Conservation (phyloP, 2,113 vertebrate species). For the Mobula birostris region DNA sequence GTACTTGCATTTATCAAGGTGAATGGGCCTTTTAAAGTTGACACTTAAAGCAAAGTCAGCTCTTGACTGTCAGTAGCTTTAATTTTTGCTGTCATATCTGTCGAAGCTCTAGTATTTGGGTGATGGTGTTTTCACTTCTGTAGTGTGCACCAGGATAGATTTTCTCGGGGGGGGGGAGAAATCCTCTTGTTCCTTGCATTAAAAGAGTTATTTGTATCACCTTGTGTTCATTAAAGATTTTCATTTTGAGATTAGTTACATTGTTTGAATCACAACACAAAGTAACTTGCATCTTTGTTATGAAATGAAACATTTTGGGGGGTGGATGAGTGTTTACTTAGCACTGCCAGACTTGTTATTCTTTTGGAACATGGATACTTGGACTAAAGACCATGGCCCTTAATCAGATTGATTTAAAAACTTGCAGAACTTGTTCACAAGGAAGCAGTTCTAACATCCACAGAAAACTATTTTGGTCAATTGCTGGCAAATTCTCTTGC, state of each 20-base stretch:
- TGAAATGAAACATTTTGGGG: too few relatives aligned
- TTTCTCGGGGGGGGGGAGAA: background rate
- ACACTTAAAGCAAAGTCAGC: background rate
- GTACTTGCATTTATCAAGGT: background rate
- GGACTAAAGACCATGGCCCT: background rate
- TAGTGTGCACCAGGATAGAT: background rate
- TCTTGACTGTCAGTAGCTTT: background rate
- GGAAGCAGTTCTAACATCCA: background rate
- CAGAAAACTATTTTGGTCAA: background rate
- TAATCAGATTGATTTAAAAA: background rate
- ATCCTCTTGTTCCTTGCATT: background rate
- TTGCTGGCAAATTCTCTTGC: background rate
- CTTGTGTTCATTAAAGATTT: background rate
- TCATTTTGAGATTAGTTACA: background rate
- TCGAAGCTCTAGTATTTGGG: background rate
- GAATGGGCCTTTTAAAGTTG: background rate
- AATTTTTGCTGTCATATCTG: conserved; percentile 9
- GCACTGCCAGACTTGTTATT: background rate
- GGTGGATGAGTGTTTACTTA: background rate
- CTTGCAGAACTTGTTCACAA: background rate
- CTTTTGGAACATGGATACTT: background rate
- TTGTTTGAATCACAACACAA: background rate
- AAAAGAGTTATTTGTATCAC: background rate
- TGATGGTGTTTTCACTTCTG: background rate
- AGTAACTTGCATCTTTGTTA: background rate